A percentile compares a stretch with the other conserved stretches of the same genome.
phyloP scores from a whole-genome alignment of 2,113 vertebrate genomes.

The human (Homo sapiens) region GRCh38 chr6:6587001-6587500 shows the following conservation, averaged over 20 bases:
- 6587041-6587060: neutral
- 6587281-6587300: neutral
- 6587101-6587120: neutral
- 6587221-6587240: neutral
- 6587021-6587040: neutral
- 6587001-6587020: accelerated
- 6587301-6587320: neutral
- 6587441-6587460: neutral
- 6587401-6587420: neutral
- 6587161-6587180: neutral
- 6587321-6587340: neutral
- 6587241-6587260: accelerated
- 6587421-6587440: neutral
- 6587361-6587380: neutral
- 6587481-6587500: neutral
- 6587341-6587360: neutral
- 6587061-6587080: neutral
- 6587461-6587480: neutral
- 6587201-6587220: neutral
- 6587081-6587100: neutral
- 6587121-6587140: neutral
- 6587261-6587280: neutral
- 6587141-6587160: neutral
- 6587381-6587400: neutral
- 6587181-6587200: neutral